Base-by-base conservation (phyloP, 2,888 invertebrate species). In the Notodonta dromedarius region DNA sequence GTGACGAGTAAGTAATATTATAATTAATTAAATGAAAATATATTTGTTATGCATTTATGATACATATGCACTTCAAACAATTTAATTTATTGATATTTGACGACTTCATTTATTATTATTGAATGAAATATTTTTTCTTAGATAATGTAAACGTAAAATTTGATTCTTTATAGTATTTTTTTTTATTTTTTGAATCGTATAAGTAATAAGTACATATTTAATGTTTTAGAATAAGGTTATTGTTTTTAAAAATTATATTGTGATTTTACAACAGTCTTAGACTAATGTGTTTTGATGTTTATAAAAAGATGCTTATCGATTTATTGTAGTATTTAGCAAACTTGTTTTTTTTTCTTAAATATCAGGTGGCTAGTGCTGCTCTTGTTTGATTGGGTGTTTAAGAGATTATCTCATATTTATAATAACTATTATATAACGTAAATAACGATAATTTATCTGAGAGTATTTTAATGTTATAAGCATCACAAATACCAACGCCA, bases 321-420 rank as follows among this genome's bases (percentile, higher is more conserved):
- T 62, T 53, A 73, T 53, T 51, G 53, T 61, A 60, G 61, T 62
- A 16, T 14, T 62, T 68, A 71, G 69, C 54, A 46, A 67, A 70
- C 61, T 73, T 66, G 59, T 69, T 69, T 66, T 63, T 66, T 71
- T 73, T 71, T 70, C 70, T 71, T 61, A 69, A 62, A 69, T 71
- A 63, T 77, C 77, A 76, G 79, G 79, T 84, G 78, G 82, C 84
- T 82, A 82, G 84, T 86, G 85, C 85, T 87, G 79, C 85, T 86
- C 84, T 74, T 80, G 69, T 74, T 78, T 69, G 84, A 77, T 80
- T 73, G 82, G 71, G 76, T 80, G 82, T 82, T 78, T 74, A 7
- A 32, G 77, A 79, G 78, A 84, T 79, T 82, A 77, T 85, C 84
- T 83, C 77, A 72, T 69, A 73, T 63, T 62, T 73, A 67, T 69